Evolutionary conservation across 2,113 vertebrate species (phyloP).

Genomic region (Dromas ardeola): DNA sequence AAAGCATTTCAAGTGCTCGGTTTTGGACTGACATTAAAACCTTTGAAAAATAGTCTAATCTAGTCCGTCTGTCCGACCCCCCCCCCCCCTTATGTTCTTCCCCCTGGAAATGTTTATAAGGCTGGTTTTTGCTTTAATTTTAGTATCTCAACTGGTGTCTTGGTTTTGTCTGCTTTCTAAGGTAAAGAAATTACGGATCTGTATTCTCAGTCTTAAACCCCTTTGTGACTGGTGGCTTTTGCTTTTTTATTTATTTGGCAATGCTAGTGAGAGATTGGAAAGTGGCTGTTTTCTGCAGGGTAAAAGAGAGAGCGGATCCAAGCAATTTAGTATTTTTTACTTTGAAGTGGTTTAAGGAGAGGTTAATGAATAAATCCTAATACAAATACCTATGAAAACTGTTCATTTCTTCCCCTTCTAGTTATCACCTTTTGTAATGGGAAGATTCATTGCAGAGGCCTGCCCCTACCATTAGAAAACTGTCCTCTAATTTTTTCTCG

Average conservation of each 20-base stretch:
- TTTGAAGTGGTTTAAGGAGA: neutral
- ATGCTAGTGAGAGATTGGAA: neutral
- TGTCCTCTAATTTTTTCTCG: slow-evolving; percentile 4
- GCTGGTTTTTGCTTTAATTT: neutral
- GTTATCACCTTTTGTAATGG: neutral
- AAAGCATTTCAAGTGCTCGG: neutral
- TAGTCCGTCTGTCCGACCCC: neutral
- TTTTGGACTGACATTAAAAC: neutral
- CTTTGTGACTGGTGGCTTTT: neutral
- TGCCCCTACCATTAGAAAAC: neutral
- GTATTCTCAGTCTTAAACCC: neutral
- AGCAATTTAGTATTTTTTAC: neutral
- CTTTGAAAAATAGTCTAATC: neutral
- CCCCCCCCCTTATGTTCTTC: neutral
- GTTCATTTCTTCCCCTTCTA: neutral
- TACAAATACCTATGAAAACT: neutral
- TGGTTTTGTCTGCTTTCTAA: neutral
- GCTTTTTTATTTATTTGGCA: neutral
- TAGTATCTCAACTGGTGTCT: neutral
- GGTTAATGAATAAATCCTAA: neutral
- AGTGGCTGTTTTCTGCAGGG: neutral
- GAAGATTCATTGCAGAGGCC: neutral
- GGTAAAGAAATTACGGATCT: neutral
- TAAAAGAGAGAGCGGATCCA: neutral
- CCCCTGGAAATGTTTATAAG: neutral